Conservation (phyloP, 2,797 vertebrate genomes). For the Phoebastria nigripes region DNA sequence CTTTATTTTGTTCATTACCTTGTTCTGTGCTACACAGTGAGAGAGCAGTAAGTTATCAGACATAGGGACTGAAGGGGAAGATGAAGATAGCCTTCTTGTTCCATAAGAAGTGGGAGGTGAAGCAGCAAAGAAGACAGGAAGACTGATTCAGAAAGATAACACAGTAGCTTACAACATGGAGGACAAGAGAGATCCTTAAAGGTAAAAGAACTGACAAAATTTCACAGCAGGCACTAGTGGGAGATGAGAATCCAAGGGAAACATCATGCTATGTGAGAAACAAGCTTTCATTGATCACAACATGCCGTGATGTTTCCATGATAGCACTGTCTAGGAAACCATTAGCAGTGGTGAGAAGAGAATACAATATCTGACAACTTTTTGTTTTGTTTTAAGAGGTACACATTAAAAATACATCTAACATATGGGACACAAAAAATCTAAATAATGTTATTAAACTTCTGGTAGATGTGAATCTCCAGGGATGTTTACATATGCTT, state of each 20-base stretch:
- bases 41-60: constrained; percentile 15
- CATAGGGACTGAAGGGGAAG: neutral
- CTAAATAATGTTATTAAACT: constrained; percentile 64
- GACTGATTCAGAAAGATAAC: neutral
- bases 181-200: neutral
- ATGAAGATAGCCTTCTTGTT: constrained; percentile 29
- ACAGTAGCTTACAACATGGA: neutral
- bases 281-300: constrained; percentile 36
- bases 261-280: neutral
- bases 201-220: constrained; percentile 35
- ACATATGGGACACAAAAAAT: constrained; percentile 43
- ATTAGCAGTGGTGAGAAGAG: neutral
- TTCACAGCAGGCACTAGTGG: constrained; percentile 29
- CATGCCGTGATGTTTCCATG: neutral
- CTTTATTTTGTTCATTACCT: neutral
- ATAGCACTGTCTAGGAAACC: constrained; percentile 35
- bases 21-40: neutral
- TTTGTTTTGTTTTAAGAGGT: constrained; percentile 67
- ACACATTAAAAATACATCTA: constrained; percentile 74
- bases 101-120: constrained; percentile 11
- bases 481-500: constrained; percentile 21
- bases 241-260: constrained; percentile 34
- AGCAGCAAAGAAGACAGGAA: neutral
- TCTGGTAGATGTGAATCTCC: constrained; percentile 41
- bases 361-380: constrained; percentile 39